Conservation (phyloP, 37 sponge, comb jelly and placozoan species). For the Eunapius fragilis region DNA sequence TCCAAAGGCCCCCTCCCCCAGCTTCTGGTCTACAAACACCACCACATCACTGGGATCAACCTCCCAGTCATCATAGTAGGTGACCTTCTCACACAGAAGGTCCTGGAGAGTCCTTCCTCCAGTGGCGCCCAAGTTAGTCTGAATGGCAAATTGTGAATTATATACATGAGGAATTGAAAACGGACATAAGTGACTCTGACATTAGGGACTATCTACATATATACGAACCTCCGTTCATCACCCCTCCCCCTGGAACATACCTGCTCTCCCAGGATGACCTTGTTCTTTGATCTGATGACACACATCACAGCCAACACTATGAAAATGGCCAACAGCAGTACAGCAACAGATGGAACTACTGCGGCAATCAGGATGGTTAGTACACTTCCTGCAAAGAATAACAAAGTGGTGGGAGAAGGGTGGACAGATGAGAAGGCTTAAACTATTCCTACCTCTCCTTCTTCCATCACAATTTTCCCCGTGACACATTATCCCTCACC, state of each 20-base stretch:
- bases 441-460: too few species aligned
- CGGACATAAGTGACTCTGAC: too few species aligned
- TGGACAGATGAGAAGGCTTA: too few species aligned
- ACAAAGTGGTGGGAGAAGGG: too few species aligned
- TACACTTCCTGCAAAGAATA: background rate
- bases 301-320: background rate
- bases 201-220: too few species aligned
- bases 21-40: constrained; percentile 26
- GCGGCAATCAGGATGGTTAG: background rate
- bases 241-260: background rate
- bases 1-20: constrained; percentile 84
- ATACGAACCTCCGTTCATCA: background rate
- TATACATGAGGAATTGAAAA: too few species aligned
- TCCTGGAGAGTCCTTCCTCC: background rate
- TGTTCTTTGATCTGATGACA: background rate
- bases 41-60: constrained; percentile 48
- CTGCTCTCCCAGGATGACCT: background rate
- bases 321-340: background rate
- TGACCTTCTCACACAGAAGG: background rate
- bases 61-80: constrained; percentile 73
- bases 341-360: background rate
- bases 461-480: too few species aligned
- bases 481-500: too few species aligned
- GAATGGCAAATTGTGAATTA: too few species aligned
- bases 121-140: background rate